A percentile compares a stretch with the other conserved stretches of the same genome.
Conservation (phyloP, 2,797 vertebrate genomes). For the Paramormyrops hopkinsi region DNA sequence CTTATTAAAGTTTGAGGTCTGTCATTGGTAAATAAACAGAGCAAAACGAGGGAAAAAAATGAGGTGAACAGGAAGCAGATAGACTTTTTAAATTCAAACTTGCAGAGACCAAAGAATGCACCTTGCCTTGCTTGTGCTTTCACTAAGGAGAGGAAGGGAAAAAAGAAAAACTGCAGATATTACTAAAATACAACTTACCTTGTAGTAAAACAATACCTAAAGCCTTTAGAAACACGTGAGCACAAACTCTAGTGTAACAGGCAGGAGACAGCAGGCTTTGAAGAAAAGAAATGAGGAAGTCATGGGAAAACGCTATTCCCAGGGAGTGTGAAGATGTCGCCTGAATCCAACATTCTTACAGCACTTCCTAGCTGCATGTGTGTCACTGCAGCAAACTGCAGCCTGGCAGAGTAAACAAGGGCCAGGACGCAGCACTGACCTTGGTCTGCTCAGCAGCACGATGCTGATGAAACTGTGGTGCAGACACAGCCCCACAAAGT, state of each 20-base stretch:
- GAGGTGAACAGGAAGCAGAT: background rate
- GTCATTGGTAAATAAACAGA: background rate
- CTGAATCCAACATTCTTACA: background rate
- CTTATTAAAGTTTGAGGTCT: background rate
- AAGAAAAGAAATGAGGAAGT: background rate
- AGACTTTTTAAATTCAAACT: background rate
- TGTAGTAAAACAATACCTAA: background rate
- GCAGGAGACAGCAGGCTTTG: background rate
- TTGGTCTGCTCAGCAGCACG: background rate
- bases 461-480: background rate
- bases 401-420: constrained; percentile 8
- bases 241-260: background rate
- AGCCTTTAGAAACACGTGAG: background rate
- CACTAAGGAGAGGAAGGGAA: background rate
- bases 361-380: background rate
- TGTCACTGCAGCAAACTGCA: constrained; percentile 13
- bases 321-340: background rate
- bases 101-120: background rate
- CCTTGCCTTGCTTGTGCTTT: background rate
- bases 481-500: background rate
- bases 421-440: background rate
- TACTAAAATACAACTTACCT: background rate
- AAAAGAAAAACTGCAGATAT: background rate
- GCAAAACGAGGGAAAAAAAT: background rate
- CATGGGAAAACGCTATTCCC: background rate